Evolutionary conservation across 2,113 vertebrate genomes (phyloP).

Genomic region (Amphiprion percula): DNA sequence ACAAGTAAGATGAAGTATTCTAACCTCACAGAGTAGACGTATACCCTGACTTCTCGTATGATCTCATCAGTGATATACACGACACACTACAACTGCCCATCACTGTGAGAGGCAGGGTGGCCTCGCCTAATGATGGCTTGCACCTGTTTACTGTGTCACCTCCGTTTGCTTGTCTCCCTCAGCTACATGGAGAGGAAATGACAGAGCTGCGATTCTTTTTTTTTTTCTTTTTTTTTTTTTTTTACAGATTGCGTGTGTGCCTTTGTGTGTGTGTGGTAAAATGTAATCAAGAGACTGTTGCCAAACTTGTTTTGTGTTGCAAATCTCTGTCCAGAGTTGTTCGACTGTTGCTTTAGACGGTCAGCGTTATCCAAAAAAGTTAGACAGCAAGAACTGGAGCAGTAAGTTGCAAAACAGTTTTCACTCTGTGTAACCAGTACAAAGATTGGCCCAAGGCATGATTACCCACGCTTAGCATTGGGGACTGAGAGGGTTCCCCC

Average conservation of each 20-base stretch:
- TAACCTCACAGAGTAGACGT: constrained; percentile 90
- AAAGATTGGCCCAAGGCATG: background rate
- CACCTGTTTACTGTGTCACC: constrained; percentile 99
- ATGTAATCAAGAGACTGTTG: constrained; percentile 23
- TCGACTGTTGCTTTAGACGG: background rate
- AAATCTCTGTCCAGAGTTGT: background rate
- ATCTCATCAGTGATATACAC: constrained; percentile 76
- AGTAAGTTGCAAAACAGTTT: background rate
- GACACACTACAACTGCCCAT: constrained; percentile 74
- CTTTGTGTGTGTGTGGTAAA: background rate
- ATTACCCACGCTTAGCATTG: background rate
- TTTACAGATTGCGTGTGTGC: constrained; percentile 70
- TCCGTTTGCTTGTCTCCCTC: constrained; percentile 99
- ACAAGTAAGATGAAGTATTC: constrained; percentile 89
- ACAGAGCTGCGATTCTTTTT: constrained; percentile 88
- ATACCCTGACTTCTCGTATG: constrained; percentile 94
- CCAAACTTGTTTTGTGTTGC: background rate
- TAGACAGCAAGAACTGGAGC: background rate
- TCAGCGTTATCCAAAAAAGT: background rate
- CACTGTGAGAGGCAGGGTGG: constrained; percentile 93
- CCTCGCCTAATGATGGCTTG: constrained; percentile 98
- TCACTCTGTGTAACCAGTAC: too few relatives aligned
- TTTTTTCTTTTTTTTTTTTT: constrained; percentile 88
- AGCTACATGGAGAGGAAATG: constrained; percentile 94
- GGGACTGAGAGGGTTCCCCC: background rate